Evolutionary conservation across 2,113 vertebrate genomes (phyloP), one percentile per base, ranked within the genome.

Genomic region (Empidonax traillii): DNA sequence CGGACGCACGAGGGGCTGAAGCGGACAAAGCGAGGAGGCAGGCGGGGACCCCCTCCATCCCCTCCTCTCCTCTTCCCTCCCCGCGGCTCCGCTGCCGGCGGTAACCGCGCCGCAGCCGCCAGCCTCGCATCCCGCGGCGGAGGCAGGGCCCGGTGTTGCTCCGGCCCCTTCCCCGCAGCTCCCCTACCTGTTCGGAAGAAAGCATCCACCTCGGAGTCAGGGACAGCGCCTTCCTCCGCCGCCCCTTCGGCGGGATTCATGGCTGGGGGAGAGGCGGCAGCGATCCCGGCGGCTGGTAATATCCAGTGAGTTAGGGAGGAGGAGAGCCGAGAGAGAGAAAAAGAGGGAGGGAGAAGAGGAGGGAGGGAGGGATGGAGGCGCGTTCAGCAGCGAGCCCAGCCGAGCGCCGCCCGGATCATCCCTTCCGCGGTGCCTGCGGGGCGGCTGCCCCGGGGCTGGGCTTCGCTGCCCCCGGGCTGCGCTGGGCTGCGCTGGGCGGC

Each of bases 111-210:
- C 66, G 66, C 90, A 49, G 79, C 90, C 77, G 47, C 81, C 86
- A 14, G 37, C 61, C 72, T 80, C 94, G 67, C 94, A 96, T 85
- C 94, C 93, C 84, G 62, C 65, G 83, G 78, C 80, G 49, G 55
- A 83, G 83, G 89, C 67, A 85, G 77, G 81, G 89, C 93, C 87
- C 86, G 72, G 75, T 78, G 46, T 43, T 73, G 53, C 85, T 71
- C 58, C 56, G 28, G 55, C 86, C 88, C 86, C 75, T 74, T 77
- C 78, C 93, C 51, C 46, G 14, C 17, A 46, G 79, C 66, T 93
- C 71, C 72, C 72, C 59, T 98, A 99, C 98, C 98, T 98, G 98
- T 98, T 95, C 98, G 98, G 97, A 98, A 99, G 97, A 99, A 99
- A 82, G 98, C 98, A 88, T 98, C 98, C 97, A 98, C 98, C 96